A percentile compares a stretch with the other conserved stretches of the same genome.
Evolutionary conservation across 1,140 invertebrate genomes (phyloP).

Genomic region (Aphelinus certus): DNA sequence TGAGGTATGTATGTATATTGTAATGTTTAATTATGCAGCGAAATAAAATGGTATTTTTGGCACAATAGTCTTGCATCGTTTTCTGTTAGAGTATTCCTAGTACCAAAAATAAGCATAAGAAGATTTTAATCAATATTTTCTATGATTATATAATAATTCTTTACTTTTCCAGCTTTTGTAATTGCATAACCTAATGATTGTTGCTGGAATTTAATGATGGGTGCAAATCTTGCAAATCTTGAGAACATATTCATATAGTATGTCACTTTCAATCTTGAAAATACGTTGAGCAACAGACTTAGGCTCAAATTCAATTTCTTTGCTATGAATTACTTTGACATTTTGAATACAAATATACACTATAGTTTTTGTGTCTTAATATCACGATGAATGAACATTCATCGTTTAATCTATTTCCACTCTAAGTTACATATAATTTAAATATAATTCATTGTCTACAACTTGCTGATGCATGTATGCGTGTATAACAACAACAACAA

Average conservation of each 20-base stretch:
- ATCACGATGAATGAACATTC: background rate
- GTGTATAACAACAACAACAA: no score
- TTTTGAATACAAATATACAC: no score
- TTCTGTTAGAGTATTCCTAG: constrained; percentile 16
- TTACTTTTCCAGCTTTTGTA: constrained; percentile 17
- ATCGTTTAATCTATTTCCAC: constrained; percentile 1
- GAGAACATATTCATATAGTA: constrained; percentile 31
- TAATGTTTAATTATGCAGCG: constrained; percentile 46
- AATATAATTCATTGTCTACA: constrained; percentile 9
- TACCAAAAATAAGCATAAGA: background rate
- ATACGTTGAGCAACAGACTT: no score
- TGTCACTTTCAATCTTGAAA: constrained; percentile 10
- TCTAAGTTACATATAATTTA: constrained; percentile 3
- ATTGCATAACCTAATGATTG: constrained; percentile 21
- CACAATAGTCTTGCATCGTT: background rate
- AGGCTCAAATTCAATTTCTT: background rate
- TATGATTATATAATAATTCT: background rate
- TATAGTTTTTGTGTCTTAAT: no score
- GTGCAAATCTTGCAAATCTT: constrained; percentile 18
- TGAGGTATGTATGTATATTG: no score
- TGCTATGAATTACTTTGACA: no score
- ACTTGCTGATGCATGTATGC: no score
- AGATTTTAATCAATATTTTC: background rate
- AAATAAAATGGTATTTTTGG: constrained; percentile 33
- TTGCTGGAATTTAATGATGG: constrained; percentile 15